These are phyloP conservation scores for Phyto melanocephala DNA, from an alignment of 2,888 invertebrate species.

Conservation along the genomic window DNA sequence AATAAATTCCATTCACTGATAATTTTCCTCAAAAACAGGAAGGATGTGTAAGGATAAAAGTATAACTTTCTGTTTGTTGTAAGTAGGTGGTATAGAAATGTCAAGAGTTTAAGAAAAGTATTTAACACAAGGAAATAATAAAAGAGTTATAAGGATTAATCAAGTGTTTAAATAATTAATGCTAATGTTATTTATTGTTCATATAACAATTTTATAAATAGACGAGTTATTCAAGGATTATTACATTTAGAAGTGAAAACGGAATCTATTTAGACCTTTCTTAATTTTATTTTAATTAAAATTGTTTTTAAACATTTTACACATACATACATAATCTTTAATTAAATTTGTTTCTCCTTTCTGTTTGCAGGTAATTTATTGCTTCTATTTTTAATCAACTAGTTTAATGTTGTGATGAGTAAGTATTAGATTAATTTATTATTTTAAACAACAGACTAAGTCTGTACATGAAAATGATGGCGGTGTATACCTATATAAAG, in stretches of 20 bases:
- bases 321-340: too few species aligned
- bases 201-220: background rate
- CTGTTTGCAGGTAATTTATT: background rate
- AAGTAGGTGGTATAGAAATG: slow-evolving; percentile 8
- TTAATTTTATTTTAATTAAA: background rate
- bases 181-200: background rate
- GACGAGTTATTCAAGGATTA: background rate
- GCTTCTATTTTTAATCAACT: background rate
- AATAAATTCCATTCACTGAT: slow-evolving; percentile 24
- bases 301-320: too few species aligned
- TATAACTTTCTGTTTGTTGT: background rate
- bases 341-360: background rate
- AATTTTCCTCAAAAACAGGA: background rate
- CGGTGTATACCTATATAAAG: too few species aligned
- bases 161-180: background rate
- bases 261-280: background rate
- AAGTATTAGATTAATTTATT: too few species aligned
- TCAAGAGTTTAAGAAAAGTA: slow-evolving; percentile 3
- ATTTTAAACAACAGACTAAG: too few species aligned
- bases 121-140: background rate
- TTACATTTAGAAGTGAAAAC: background rate
- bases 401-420: background rate
- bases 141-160: background rate
- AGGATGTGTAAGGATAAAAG: background rate
- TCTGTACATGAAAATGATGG: too few species aligned